Percentiles rank a stretch among this genome's conserved stretches.
phyloP scores from a whole-genome alignment of 2,888 invertebrate genomes.

The Eupithecia dodoneata region DNA sequence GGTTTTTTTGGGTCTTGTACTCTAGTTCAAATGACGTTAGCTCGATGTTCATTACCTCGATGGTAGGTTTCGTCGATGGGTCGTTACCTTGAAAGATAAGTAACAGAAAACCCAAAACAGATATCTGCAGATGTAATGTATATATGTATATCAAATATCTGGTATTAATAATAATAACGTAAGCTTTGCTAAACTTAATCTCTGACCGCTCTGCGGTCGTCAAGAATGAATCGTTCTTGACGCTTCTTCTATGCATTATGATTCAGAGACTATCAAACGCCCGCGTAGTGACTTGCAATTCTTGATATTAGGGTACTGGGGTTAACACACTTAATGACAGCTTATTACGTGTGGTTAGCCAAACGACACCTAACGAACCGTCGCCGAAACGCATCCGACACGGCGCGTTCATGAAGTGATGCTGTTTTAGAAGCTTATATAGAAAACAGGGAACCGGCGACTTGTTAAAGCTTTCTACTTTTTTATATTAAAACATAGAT shows the following conservation, averaged over 20 bases:
- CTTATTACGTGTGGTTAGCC: constrained; percentile 79
- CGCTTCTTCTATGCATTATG: constrained; percentile 1
- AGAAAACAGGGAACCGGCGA: constrained; percentile 14
- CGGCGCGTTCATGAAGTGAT: constrained; percentile 72
- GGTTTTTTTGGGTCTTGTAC: background rate
- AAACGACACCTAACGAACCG: constrained; percentile 80
- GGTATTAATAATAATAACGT: too few species aligned
- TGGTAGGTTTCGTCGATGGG: too few species aligned
- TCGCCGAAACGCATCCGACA: constrained; percentile 75
- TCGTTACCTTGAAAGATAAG: too few species aligned
- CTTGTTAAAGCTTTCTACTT: background rate
- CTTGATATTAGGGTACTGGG: constrained; percentile 66
- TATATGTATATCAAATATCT: too few species aligned
- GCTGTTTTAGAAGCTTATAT: constrained; percentile 47
- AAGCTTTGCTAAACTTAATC: too few species aligned
- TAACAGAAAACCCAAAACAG: too few species aligned
- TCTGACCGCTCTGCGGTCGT: background rate
- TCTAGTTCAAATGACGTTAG: too few species aligned
- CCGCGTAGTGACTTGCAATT: constrained; percentile 73
- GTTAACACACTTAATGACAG: constrained; percentile 81
- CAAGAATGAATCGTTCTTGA: background rate
- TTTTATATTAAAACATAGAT: background rate
- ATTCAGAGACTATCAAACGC: constrained; percentile 27
- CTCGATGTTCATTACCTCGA: too few species aligned
- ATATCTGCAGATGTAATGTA: too few species aligned